Conservation (phyloP, 92 coral and sea anemone species). For the Anthopleura xanthogrammica region DNA sequence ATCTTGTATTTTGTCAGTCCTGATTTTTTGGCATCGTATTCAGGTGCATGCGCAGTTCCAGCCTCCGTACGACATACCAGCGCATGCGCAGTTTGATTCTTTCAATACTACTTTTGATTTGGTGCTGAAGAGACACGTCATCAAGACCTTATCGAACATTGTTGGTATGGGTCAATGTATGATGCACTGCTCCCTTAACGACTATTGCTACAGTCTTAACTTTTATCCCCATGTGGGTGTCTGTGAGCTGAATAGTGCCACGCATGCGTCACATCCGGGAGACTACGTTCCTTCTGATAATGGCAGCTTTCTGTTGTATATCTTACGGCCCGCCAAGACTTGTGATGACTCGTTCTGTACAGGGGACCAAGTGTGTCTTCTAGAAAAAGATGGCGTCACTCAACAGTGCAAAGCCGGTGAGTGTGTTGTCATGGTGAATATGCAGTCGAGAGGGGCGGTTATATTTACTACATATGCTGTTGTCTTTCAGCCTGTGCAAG, state of each 20-base stretch:
- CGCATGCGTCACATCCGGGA: background rate
- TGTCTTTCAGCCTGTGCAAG: background rate
- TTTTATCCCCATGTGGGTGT: background rate
- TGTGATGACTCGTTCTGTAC: background rate
- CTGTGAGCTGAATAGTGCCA: conserved; percentile 1
- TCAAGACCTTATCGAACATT: background rate
- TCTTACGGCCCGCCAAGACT: background rate
- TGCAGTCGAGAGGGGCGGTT: too few species aligned
- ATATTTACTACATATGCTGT: too few species aligned
- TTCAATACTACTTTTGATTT: background rate
- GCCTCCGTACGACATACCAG: background rate
- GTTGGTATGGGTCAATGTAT: conserved; percentile 5
- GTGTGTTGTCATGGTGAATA: too few species aligned
- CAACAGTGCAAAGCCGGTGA: conserved; percentile 1
- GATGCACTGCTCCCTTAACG: background rate
- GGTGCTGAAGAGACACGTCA: background rate
- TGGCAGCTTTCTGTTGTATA: background rate
- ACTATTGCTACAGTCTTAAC: conserved; percentile 2
- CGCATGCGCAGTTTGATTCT: background rate
- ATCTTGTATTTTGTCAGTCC: too few species aligned
- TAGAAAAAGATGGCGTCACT: background rate
- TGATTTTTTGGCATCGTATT: too few species aligned
- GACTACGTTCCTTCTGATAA: background rate
- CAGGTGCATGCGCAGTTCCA: background rate
- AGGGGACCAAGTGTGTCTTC: background rate